Percentiles rank a stretch among this genome's conserved stretches.
These are phyloP conservation scores for Bellardia bayeri DNA, from an alignment of 2,888 invertebrate genomes.

Conservation along the genomic window DNA sequence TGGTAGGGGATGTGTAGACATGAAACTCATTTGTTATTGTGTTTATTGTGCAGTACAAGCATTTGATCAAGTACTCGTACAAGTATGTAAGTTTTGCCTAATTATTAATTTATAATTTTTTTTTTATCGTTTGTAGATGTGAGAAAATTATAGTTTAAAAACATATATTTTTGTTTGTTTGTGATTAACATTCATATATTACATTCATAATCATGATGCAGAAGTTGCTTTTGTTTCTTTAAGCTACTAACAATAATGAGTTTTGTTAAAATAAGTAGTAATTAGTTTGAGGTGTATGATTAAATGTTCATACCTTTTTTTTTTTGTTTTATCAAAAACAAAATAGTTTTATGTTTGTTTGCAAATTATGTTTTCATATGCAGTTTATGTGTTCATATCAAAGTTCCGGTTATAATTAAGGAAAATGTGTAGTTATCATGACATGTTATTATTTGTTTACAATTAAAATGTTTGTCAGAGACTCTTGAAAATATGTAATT, in stretches of 20 bases:
- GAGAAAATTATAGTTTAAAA: slow-evolving; percentile 66
- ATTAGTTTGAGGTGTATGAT: slow-evolving; percentile 46
- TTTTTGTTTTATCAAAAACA: not conserved
- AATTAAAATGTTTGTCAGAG: slow-evolving; percentile 4
- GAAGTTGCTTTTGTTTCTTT: slow-evolving; percentile 22
- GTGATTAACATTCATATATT: slow-evolving; percentile 20
- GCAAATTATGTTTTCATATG: not conserved
- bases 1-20: slow-evolving; percentile 37
- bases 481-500: not conserved
- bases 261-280: slow-evolving; percentile 27
- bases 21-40: slow-evolving; percentile 32
- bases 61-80: not conserved
- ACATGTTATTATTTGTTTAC: not conserved
- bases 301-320: slow-evolving; percentile 25
- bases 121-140: slow-evolving; percentile 43
- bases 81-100: slow-evolving; percentile 36
- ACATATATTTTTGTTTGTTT: slow-evolving; percentile 14
- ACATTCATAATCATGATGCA: slow-evolving; percentile 48
- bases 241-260: slow-evolving; percentile 15
- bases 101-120: slow-evolving; percentile 60
- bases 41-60: slow-evolving; percentile 16
- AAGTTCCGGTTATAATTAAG: slow-evolving; percentile 57
- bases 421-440: slow-evolving; percentile 37
- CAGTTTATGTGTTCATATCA: slow-evolving; percentile 45
- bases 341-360: not conserved